Conservation (phyloP, 92 coral and sea anemone species). For the Chrysogorgia sp. region DNA sequence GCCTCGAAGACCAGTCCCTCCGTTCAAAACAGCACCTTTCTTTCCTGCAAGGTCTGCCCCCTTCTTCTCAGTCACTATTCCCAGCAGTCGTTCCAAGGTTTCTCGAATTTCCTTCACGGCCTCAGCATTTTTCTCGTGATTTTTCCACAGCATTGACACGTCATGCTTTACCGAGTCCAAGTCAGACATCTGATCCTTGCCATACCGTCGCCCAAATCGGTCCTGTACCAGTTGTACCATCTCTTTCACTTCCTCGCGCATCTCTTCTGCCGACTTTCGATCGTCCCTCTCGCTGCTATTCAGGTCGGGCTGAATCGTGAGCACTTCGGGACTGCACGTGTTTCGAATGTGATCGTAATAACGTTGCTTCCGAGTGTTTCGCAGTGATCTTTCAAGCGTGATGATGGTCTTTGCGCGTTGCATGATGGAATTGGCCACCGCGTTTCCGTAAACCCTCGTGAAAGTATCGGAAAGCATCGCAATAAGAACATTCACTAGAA, state of each 20-base stretch:
- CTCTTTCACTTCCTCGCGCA: slow-evolving; percentile 43
- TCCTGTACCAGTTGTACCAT: slow-evolving; percentile 37
- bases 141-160: slow-evolving; percentile 28
- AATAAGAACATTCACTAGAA: slow-evolving; percentile 86
- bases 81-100: slow-evolving; percentile 33
- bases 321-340: slow-evolving; percentile 83
- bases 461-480: slow-evolving; percentile 97
- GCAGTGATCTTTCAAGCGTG: slow-evolving; percentile 70
- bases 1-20: slow-evolving; percentile 6
- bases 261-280: slow-evolving; percentile 39
- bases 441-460: slow-evolving; percentile 95
- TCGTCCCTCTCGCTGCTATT: slow-evolving; percentile 81
- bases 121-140: slow-evolving; percentile 28
- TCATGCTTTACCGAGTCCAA: slow-evolving; percentile 42
- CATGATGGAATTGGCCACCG: slow-evolving; percentile 95
- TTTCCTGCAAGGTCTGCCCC: background rate
- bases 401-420: slow-evolving; percentile 89
- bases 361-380: slow-evolving; percentile 58
- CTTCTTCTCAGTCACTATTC: slow-evolving; percentile 2
- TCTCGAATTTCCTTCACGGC: slow-evolving; percentile 36
- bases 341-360: slow-evolving; percentile 81
- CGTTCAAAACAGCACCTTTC: background rate
- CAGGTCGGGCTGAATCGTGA: slow-evolving; percentile 64
- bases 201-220: slow-evolving; percentile 43
- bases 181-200: slow-evolving; percentile 47